Conservation (phyloP, 1,140 invertebrate species). For the Euura saliciscinereae region DNA sequence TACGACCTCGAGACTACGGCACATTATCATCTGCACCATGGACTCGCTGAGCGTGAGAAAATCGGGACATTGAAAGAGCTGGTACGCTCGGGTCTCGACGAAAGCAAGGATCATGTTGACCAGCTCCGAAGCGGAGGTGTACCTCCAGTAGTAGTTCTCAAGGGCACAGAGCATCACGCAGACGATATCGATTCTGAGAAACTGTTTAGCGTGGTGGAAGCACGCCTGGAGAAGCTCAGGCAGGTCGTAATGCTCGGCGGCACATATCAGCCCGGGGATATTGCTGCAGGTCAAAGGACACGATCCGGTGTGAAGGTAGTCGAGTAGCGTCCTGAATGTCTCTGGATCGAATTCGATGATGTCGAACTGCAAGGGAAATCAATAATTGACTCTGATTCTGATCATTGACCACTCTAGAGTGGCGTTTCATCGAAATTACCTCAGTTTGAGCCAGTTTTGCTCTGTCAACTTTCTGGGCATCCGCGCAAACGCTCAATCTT, state of each 20-base stretch:
- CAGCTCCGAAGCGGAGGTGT: constrained; percentile 90
- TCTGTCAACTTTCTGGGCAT: constrained; percentile 91
- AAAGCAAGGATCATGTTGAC: constrained; percentile 94
- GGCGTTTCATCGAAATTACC: constrained; percentile 56
- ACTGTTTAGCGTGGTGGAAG: constrained; percentile 95
- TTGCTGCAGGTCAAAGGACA: constrained; percentile 90
- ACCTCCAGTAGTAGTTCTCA: constrained; percentile 95
- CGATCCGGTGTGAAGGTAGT: constrained; percentile 91
- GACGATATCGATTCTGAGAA: constrained; percentile 88
- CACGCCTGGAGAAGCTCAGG: constrained; percentile 92
- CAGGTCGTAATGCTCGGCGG: constrained; percentile 92
- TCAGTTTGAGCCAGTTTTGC: constrained; percentile 91
- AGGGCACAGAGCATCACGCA: constrained; percentile 91
- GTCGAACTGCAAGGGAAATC: constrained; percentile 73
- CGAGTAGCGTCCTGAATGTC: constrained; percentile 87
- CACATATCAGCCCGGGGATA: constrained; percentile 91
- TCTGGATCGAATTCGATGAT: constrained; percentile 96
- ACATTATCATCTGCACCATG: constrained; percentile 96
- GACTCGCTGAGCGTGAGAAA: constrained; percentile 90
- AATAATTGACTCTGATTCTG: constrained; percentile 6
- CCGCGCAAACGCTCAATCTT: constrained; percentile 88
- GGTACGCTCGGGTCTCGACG: constrained; percentile 82
- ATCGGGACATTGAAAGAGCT: constrained; percentile 82
- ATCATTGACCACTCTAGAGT: not conserved
- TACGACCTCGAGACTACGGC: constrained; percentile 80